These are phyloP conservation scores for Geodia barretti DNA, from an alignment of 37 sponge, comb jelly and placozoan genomes.

Conservation along the genomic window DNA sequence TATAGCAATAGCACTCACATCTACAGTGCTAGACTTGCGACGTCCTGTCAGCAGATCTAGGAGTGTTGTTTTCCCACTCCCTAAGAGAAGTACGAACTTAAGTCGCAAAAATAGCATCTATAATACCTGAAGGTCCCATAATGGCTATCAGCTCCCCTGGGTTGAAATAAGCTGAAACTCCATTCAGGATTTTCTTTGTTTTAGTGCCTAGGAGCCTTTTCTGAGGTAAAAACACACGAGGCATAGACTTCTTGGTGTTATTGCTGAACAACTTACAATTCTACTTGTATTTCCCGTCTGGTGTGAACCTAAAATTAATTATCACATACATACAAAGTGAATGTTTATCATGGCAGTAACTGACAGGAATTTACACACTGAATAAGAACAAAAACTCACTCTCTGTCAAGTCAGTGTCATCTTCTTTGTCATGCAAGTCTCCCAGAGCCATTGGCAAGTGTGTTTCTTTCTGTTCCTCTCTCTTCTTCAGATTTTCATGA, in stretches of 20 bases:
- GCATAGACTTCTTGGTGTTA: not conserved
- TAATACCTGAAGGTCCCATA: conserved; percentile 78
- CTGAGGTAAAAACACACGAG: too few species aligned
- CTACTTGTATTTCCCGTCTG: not conserved
- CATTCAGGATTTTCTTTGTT: conserved; percentile 46
- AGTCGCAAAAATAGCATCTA: too few species aligned
- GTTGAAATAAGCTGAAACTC: conserved; percentile 62
- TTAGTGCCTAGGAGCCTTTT: not conserved
- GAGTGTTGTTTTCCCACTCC: conserved; percentile 16
- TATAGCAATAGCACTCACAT: not conserved
- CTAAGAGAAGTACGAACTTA: conserved; percentile 26
- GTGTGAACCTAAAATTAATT: too few species aligned
- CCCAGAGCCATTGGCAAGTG: not conserved
- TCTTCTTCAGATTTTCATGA: not conserved
- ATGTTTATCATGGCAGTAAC: too few species aligned
- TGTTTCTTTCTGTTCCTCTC: not conserved
- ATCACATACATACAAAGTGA: too few species aligned
- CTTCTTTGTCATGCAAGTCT: not conserved
- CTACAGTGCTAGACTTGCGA: not conserved
- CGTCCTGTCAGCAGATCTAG: conserved; percentile 16
- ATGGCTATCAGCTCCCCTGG: conserved; percentile 75
- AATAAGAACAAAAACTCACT: not conserved
- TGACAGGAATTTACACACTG: not conserved
- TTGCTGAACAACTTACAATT: too few species aligned
- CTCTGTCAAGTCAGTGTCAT: not conserved